Conservation (phyloP, 2,888 invertebrate species). For the Cremastinae sp. region DNA sequence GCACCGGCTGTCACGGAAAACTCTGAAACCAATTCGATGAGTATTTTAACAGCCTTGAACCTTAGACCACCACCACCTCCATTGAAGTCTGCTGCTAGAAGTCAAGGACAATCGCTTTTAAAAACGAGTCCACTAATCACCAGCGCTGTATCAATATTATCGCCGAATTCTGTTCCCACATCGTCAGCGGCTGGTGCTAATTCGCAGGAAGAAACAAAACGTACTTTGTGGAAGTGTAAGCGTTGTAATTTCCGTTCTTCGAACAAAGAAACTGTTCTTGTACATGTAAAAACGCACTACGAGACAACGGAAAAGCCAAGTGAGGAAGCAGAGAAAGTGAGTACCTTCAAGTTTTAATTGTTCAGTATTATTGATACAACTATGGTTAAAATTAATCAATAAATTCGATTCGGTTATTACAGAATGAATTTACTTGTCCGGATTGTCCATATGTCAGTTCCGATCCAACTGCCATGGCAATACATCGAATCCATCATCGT, state of each 20-base stretch:
- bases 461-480: conserved; percentile 83
- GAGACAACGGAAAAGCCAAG: conserved; percentile 73
- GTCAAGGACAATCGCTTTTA: conserved; percentile 75
- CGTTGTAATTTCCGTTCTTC: conserved; percentile 91
- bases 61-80: conserved; percentile 74
- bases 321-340: conserved; percentile 60
- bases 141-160: conserved; percentile 52
- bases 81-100: conserved; percentile 82
- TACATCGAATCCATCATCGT: conserved; percentile 87
- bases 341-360: not conserved
- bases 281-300: conserved; percentile 86
- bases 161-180: conserved; percentile 59
- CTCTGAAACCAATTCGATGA: conserved; percentile 61
- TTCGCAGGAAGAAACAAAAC: conserved; percentile 83
- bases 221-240: conserved; percentile 93
- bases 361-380: too few species aligned
- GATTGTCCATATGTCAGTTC: conserved; percentile 88
- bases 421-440: conserved; percentile 81
- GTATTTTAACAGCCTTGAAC: conserved; percentile 64
- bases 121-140: conserved; percentile 61
- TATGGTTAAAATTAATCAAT: too few species aligned
- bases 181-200: conserved; percentile 45
- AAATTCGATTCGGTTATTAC: conserved; percentile 12
- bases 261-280: conserved; percentile 84
- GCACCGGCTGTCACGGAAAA: conserved; percentile 63